Evolutionary conservation across 2,797 vertebrate species (phyloP).

Genomic region (Sarcoramphus papa): DNA sequence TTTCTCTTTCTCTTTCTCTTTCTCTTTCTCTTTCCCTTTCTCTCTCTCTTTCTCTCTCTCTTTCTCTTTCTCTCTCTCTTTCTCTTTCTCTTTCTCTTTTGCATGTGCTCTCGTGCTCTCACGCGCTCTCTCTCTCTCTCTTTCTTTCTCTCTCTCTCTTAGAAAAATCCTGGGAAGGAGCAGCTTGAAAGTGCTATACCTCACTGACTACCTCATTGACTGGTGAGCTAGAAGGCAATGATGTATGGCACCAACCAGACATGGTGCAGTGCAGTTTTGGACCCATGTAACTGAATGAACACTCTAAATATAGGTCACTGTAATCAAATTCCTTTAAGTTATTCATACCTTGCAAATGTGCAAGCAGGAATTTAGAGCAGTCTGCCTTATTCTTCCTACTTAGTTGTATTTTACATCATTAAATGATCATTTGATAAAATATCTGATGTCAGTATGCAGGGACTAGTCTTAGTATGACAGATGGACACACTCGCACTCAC

Average conservation of each 20-base stretch:
- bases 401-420: background rate
- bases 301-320: background rate
- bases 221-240: background rate
- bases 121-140: too few relatives aligned
- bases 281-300: background rate
- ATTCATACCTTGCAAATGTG: background rate
- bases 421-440: background rate
- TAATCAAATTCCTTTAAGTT: background rate
- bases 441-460: background rate
- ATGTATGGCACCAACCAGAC: background rate
- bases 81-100: accelerated
- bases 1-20: too few relatives aligned
- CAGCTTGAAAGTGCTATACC: background rate
- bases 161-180: background rate
- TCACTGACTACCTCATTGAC: background rate
- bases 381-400: background rate
- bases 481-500: background rate
- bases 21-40: too few relatives aligned
- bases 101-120: too few relatives aligned
- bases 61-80: too few relatives aligned
- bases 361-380: background rate
- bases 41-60: too few relatives aligned
- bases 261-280: background rate
- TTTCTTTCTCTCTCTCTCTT: too few relatives aligned
- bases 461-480: background rate